These are phyloP conservation scores for Pyxicephalus adspersus DNA, from an alignment of 2,113 vertebrate genomes.

Conservation along the genomic window DNA sequence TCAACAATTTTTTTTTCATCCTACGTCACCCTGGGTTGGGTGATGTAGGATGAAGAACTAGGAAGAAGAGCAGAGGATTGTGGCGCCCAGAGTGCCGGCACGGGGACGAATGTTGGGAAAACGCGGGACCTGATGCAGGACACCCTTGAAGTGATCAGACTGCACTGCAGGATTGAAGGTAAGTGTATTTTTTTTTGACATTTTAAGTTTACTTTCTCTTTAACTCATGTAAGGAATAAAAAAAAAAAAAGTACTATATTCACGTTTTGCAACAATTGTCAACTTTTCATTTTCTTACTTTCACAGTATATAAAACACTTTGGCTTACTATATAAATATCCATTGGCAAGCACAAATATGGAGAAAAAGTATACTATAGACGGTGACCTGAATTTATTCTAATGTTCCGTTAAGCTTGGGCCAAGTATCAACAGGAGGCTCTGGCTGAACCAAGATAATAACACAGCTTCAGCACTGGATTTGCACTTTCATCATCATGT, in stretches of 20 bases:
- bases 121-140: too few relatives aligned
- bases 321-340: conserved; percentile 24
- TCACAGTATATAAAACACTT: conserved; percentile 20
- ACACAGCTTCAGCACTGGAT: conserved; percentile 9
- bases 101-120: too few relatives aligned
- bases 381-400: conserved; percentile 30
- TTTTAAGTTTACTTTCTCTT: too few relatives aligned
- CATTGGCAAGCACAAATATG: conserved; percentile 29
- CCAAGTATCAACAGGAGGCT: conserved; percentile 28
- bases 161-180: too few relatives aligned
- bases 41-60: too few relatives aligned
- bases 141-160: too few relatives aligned
- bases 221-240: not conserved
- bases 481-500: not conserved
- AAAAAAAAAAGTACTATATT: not conserved
- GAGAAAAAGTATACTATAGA: conserved; percentile 29
- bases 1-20: too few relatives aligned
- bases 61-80: too few relatives aligned
- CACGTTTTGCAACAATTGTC: conserved; percentile 26
- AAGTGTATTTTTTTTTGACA: too few relatives aligned
- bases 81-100: too few relatives aligned
- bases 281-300: conserved; percentile 12
- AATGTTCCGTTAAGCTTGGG: conserved; percentile 29
- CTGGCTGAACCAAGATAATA: conserved; percentile 36
- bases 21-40: too few relatives aligned